These are phyloP conservation scores for Malthinus seriepunctatus DNA, from an alignment of 2,888 invertebrate genomes.

Conservation along the genomic window DNA sequence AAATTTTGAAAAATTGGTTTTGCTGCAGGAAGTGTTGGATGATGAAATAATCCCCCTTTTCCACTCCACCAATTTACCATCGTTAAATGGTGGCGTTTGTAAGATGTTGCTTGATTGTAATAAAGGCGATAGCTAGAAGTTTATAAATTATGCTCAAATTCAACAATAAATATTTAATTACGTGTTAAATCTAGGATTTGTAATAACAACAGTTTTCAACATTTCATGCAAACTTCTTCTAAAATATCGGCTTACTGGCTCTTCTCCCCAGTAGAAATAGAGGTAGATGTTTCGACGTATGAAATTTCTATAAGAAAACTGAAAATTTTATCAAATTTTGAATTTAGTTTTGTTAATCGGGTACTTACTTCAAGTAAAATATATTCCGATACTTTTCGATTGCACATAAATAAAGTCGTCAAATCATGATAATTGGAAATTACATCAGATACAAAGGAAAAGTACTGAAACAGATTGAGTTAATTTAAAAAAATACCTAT, in stretches of 20 bases:
- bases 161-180: constrained; percentile 48
- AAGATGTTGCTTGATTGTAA: constrained; percentile 71
- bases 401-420: constrained; percentile 60
- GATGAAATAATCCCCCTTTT: constrained; percentile 63
- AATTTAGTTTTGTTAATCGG: background rate
- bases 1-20: constrained; percentile 68
- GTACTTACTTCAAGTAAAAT: constrained; percentile 59
- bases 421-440: constrained; percentile 57
- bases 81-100: constrained; percentile 61
- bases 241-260: constrained; percentile 57
- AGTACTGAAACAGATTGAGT: constrained; percentile 54
- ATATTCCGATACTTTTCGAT: constrained; percentile 60
- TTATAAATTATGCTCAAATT: background rate
- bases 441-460: constrained; percentile 56
- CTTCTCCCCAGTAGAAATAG: constrained; percentile 70
- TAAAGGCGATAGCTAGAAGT: constrained; percentile 66
- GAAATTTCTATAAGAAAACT: constrained; percentile 58
- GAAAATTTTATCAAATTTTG: background rate
- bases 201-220: constrained; percentile 65
- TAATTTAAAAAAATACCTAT: too few relatives aligned
- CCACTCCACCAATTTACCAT: constrained; percentile 77
- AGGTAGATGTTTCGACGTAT: constrained; percentile 67
- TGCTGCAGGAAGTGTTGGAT: constrained; percentile 67
- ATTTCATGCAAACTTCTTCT: constrained; percentile 60
- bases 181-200: constrained; percentile 64